Base-by-base conservation (phyloP, 2,113 vertebrate genomes). In the Benthochromis sp. region DNA sequence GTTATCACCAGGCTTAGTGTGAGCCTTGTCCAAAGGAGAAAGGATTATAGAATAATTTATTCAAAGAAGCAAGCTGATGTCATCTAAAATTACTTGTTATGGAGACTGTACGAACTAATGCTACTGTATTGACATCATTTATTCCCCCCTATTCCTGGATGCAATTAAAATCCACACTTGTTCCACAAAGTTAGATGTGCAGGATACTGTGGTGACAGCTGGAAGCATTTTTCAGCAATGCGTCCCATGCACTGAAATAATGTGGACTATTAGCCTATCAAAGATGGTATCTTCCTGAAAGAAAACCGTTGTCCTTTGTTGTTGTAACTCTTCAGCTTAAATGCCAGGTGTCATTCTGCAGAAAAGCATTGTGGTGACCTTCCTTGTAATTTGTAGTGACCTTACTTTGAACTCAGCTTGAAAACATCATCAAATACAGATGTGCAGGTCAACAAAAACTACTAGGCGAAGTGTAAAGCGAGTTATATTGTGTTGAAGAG, bases 391-490 rank as follows among this genome's bases (percentile, higher is more conserved):
- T 92, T 92, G 82, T 53, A 27, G 82, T 86, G 90, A 93, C 90
- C 92, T 84, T 90, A 76, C 81, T 89, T 89, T 86, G 90, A 93
- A 92, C 88, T 91, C 78, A 53, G 81, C 81, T 88, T 90, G 84
- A 92, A 89, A 88, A 88, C 81, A 84, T 84, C 86, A 92, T 90
- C 69, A 91, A 83, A 89, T 84, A 89, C 93, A 92, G 89, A 92
- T 94, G 93, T 93, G 89, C 2, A 5, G 57, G 53, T 86, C 61
- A 86, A 59, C 69, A 54, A 89, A 76, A 29, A 52, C 29, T 12
- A 63, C 82, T 16, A 52, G 66, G 43, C 19, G 2, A 50, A 79
- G 38, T 45, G 29, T 55, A 50, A 81, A 81, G 59, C 47, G 21
- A 61, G 59, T 40, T 21, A 36, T 45, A 43, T 24, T 24, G 71